phyloP scores from a whole-genome alignment of 2,888 invertebrate species.

The Cetonia aurata region DNA sequence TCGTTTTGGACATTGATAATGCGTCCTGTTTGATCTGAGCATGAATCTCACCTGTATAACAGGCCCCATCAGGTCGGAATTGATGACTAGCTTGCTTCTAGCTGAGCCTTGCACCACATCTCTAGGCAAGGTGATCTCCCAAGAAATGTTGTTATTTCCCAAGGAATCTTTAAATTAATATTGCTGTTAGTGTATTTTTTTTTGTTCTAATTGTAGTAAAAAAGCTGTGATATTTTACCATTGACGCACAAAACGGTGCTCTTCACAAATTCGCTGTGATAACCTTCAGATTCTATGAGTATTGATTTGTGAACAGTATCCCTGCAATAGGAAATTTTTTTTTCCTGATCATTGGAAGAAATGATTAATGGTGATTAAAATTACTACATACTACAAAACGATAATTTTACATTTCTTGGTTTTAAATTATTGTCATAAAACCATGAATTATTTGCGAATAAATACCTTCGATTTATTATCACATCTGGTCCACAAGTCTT shows the following conservation, averaged over 20 bases:
- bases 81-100: conserved; percentile 72
- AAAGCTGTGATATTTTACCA: conserved; percentile 61
- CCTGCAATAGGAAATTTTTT: conserved; percentile 55
- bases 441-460: too few relatives aligned
- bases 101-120: conserved; percentile 75
- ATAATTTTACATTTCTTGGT: too few relatives aligned
- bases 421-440: too few relatives aligned
- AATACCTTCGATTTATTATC: conserved; percentile 25
- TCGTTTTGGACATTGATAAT: too few relatives aligned
- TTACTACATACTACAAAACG: too few relatives aligned
- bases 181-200: neutral
- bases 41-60: conserved; percentile 65
- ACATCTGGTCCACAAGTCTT: conserved; percentile 64
- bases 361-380: too few relatives aligned
- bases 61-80: conserved; percentile 75
- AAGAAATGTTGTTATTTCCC: conserved; percentile 59
- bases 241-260: conserved; percentile 77
- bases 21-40: neutral
- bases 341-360: too few relatives aligned
- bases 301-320: conserved; percentile 76
- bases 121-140: conserved; percentile 68
- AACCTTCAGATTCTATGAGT: conserved; percentile 79
- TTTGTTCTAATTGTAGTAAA: too few relatives aligned
- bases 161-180: conserved; percentile 48
- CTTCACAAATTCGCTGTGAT: conserved; percentile 74